A percentile compares a stretch with the other conserved stretches of the same genome.
Evolutionary conservation across 2,797 vertebrate genomes (phyloP).

Genomic region (Sorex maritimensis): DNA sequence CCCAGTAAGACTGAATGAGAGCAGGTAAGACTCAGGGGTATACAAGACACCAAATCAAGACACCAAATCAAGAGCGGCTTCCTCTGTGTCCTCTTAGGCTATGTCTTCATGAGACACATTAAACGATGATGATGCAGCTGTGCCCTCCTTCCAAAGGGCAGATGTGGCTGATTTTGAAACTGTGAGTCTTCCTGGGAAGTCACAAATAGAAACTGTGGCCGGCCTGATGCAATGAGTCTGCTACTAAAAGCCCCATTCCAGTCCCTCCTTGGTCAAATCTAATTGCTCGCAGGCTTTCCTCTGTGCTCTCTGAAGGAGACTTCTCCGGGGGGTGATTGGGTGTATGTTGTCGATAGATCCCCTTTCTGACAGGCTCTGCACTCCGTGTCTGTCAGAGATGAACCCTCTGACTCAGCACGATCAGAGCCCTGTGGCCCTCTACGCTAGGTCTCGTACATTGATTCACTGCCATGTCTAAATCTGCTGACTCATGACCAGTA

Average conservation of each 20-base stretch:
- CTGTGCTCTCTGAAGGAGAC: not conserved
- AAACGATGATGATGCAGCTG: not conserved
- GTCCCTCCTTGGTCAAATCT: not conserved
- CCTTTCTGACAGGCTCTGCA: not conserved
- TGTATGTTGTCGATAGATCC: not conserved
- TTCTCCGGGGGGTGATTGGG: not conserved
- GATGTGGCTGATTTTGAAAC: slow-evolving; percentile 24
- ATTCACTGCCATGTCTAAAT: not conserved
- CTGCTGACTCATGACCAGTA: not conserved
- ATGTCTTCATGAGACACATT: not conserved
- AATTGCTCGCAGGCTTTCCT: not conserved
- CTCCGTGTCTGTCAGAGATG: not conserved
- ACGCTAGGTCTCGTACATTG: not conserved
- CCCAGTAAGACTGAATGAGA: not conserved
- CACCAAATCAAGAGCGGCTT: not conserved
- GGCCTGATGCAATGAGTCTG: not conserved
- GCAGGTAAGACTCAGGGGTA: not conserved
- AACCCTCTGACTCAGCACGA: fast-evolving
- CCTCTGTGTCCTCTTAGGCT: not conserved
- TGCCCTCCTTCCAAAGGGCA: not conserved
- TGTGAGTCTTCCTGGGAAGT: not conserved
- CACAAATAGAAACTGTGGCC: not conserved
- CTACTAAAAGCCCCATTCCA: not conserved
- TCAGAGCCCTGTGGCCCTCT: not conserved
- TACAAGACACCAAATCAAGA: not conserved